Percentiles rank a stretch among this genome's conserved stretches.
Evolutionary conservation across 2,888 invertebrate species (phyloP).

Genomic region (Heterodera filipjevi): DNA sequence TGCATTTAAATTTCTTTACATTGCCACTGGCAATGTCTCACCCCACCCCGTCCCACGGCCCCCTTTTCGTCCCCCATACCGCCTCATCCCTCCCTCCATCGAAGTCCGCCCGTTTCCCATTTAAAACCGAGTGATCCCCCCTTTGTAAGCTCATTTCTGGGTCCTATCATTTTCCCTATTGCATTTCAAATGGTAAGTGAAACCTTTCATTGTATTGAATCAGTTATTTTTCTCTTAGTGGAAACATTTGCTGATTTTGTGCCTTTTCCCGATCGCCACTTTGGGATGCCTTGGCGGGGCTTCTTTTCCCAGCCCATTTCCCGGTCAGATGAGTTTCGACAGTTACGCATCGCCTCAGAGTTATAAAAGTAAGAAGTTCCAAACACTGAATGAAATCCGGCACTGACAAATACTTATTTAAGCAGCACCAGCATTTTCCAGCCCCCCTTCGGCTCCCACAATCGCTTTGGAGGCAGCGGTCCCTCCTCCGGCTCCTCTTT

Average conservation of each 20-base stretch:
- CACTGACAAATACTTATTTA: too few species aligned
- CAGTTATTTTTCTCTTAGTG: background rate
- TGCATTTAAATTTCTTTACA: background rate
- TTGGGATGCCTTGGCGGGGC: constrained; percentile 1
- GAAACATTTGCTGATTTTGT: constrained; percentile 5
- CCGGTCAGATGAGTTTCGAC: background rate
- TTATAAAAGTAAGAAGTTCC: background rate
- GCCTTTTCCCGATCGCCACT: background rate
- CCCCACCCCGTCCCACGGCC: background rate
- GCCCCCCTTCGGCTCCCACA: background rate
- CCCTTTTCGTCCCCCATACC: background rate
- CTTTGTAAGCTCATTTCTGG: background rate
- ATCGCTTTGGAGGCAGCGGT: background rate
- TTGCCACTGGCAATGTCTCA: background rate
- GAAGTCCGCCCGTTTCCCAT: constrained; percentile 9
- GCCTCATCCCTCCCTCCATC: background rate
- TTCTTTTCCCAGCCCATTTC: background rate
- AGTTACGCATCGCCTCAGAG: constrained; percentile 10
- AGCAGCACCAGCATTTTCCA: background rate
- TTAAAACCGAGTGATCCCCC: background rate
- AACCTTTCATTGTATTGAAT: background rate
- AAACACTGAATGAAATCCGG: background rate
- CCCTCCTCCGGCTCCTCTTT: background rate
- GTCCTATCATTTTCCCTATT: background rate
- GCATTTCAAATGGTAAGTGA: background rate